phyloP scores from a whole-genome alignment of 1,140 invertebrate species.

The Adelges cooleyi region DNA sequence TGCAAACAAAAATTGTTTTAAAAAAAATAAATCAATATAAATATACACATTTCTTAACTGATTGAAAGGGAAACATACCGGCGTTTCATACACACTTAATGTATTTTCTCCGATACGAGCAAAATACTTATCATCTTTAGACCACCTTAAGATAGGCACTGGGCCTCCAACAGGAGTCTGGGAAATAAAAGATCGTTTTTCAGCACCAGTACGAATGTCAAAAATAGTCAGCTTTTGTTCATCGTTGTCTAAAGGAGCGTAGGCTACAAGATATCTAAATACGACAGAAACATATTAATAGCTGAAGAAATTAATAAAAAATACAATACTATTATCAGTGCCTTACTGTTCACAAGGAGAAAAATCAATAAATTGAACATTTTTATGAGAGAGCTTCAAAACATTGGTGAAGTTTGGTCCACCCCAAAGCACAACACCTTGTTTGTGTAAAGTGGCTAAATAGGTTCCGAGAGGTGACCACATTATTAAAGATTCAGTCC shows the following conservation, averaged over 20 bases:
- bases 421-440: slow-evolving; percentile 94
- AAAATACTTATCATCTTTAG: slow-evolving; percentile 92
- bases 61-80: slow-evolving; percentile 43
- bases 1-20: slow-evolving; percentile 36
- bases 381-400: slow-evolving; percentile 77
- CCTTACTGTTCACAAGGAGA: slow-evolving; percentile 86
- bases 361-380: slow-evolving; percentile 93
- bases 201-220: slow-evolving; percentile 84
- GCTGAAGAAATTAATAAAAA: slow-evolving; percentile 11
- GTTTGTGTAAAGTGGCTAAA: slow-evolving; percentile 86
- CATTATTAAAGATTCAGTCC: slow-evolving; percentile 89
- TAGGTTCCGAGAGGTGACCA: slow-evolving; percentile 98
- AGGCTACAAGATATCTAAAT: slow-evolving; percentile 76
- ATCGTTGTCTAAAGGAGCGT: slow-evolving; percentile 60
- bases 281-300: slow-evolving; percentile 27
- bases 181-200: slow-evolving; percentile 80
- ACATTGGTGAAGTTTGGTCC: slow-evolving; percentile 86
- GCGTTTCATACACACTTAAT: slow-evolving; percentile 91
- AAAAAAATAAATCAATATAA: too few species aligned
- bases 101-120: slow-evolving; percentile 73
- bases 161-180: slow-evolving; percentile 54
- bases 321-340: background rate
- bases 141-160: slow-evolving; percentile 91
- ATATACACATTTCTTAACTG: slow-evolving; percentile 6
- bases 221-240: slow-evolving; percentile 76